phyloP scores from a whole-genome alignment of 2,888 invertebrate genomes.

The Rhyacophila evoluta region DNA sequence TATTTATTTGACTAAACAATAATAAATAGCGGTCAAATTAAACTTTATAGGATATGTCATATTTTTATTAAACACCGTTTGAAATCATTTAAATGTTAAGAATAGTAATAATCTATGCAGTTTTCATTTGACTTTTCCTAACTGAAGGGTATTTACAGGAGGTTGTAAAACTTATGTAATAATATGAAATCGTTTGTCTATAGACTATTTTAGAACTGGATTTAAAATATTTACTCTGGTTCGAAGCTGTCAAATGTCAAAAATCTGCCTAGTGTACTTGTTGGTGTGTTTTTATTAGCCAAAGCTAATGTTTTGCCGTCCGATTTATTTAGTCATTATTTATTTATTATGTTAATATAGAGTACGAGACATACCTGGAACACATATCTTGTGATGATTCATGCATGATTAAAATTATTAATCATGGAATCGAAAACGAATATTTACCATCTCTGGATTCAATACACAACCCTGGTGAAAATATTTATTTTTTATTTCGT shows the following conservation, averaged over 20 bases:
- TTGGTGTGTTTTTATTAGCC: slow-evolving; percentile 41
- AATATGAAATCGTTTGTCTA: too few relatives aligned
- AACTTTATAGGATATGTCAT: too few relatives aligned
- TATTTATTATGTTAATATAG: slow-evolving; percentile 26
- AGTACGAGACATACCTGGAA: slow-evolving; percentile 2
- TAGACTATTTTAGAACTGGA: too few relatives aligned
- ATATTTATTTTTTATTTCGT: background rate
- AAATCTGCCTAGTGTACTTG: slow-evolving; percentile 37
- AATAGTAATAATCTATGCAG: background rate
- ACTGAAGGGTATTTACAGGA: too few relatives aligned
- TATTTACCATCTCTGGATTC: slow-evolving; percentile 69
- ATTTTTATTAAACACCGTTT: too few relatives aligned
- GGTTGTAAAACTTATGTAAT: too few relatives aligned
- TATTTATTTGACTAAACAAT: too few relatives aligned
- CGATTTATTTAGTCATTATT: slow-evolving; percentile 39
- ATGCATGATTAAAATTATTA: slow-evolving; percentile 55
- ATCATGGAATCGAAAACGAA: slow-evolving; percentile 65
- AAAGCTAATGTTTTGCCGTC: slow-evolving; percentile 41
- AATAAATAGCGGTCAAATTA: too few relatives aligned
- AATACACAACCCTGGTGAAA: slow-evolving; percentile 68
- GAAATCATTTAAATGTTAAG: too few relatives aligned
- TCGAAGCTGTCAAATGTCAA: slow-evolving; percentile 39
- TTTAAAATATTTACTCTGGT: too few relatives aligned
- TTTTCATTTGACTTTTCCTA: too few relatives aligned
- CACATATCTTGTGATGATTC: slow-evolving; percentile 39